Evolutionary conservation across 30 jellyfish, hydroid and myxozoan species (phyloP), one percentile per base, ranked within the genome.

Genomic region (Rhopilema esculentum): DNA sequence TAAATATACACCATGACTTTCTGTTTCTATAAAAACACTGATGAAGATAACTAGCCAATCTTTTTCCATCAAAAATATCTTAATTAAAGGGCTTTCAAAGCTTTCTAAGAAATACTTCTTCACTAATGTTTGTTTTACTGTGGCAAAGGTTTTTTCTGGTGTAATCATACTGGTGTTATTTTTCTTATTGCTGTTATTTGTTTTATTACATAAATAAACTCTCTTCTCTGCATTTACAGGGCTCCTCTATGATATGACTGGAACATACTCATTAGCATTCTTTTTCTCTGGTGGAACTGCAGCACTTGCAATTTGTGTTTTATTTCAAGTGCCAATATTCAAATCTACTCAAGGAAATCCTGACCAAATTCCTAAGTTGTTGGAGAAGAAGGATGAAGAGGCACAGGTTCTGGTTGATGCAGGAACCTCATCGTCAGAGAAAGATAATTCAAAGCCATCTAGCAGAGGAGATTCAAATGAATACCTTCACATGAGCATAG

Each of bases 261-360:
- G 98, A 9, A 79, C 94, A 52, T 92, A 92, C 80, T 88, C 95
- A 66, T 52, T 92, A 75, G 98, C 98, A 21, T 92, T 92, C 84
- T 92, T 92, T 86, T 85, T 92, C 83, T 92, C 96, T 72, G 98
- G 98, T 8, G 98, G 94, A 1, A 92, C 94, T 79, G 98, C 98
- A 17, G 92, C 92, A 12, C 73, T 83, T 17, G 94, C 98, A 0
- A 95, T 95, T 19, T 82, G 94, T 50, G 96, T 92, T 22, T 26
- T 92, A 57, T 92, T 92, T 72, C 92, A 79, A 52, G 98, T 92
- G 29, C 97, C 97, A 19, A 76, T 88, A 25, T 80, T 79, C 79
- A 70, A 73, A 26, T 16, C 79, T 15, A 72, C 25, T 84, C 92
- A 88, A 72, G 96, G 90, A 30, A 15, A 12, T 8, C 19, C 49